Evolutionary conservation across 2,113 vertebrate species (phyloP).

Genomic region (Peromyscus polionotus): DNA sequence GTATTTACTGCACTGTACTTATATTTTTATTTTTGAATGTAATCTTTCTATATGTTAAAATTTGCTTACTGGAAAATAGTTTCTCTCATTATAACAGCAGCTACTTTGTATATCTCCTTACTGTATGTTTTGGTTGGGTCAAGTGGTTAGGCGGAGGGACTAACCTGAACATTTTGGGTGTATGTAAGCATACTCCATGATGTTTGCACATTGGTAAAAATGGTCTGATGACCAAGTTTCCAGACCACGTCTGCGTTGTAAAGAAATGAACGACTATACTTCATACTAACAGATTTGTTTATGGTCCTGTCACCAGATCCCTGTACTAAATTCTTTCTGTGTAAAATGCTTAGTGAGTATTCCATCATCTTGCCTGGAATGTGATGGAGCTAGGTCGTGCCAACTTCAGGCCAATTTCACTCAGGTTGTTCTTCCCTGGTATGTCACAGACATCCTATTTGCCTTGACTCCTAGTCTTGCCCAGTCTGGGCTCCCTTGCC

Average conservation of each 20-base stretch:
- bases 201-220: background rate
- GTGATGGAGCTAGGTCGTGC: background rate
- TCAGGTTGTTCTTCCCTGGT: background rate
- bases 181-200: background rate
- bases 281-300: background rate
- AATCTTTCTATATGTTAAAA: background rate
- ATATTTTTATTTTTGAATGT: background rate
- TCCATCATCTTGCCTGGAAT: background rate
- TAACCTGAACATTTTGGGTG: background rate
- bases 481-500: constrained; percentile 23
- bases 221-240: background rate
- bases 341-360: background rate
- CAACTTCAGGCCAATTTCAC: background rate
- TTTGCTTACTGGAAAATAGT: background rate
- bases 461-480: background rate
- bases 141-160: background rate
- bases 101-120: background rate
- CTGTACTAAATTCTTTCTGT: background rate
- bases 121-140: background rate
- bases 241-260: background rate
- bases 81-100: background rate
- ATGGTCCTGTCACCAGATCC: background rate
- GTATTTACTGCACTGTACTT: background rate
- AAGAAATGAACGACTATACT: background rate
- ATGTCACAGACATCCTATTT: background rate